Evolutionary conservation across 2,888 invertebrate genomes (phyloP), one percentile per base, ranked within the genome.

Genomic region (Cyaniris semiargus): DNA sequence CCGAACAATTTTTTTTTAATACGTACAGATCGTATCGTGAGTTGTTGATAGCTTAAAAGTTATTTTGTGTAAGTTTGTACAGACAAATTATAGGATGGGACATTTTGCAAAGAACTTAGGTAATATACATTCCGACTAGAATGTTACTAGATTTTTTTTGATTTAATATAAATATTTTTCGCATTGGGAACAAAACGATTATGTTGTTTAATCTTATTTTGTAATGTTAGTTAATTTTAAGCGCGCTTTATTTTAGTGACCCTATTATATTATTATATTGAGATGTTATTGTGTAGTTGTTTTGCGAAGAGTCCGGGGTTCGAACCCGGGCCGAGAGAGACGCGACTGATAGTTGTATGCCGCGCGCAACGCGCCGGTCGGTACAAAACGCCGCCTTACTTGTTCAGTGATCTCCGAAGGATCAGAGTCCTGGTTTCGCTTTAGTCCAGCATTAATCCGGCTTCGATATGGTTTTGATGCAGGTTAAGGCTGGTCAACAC

Each of bases 131-230:
- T 94, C 94, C 94, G 93, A 85, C 93, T 94, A 94, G 94, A 93
- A 94, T 94, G 94, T 94, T 94, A 93, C 86, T 91, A 92, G 90
- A 88, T 92, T 91, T 91, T 91, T 90, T 88, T 89, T 84, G 85
- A 78, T 80, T 86, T 86, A 87, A 87, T 85, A 86, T 85, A 87
- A 90, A 89, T 89, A 90, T 91, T 92, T 92, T 93, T 92, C 88
- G 87, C 90, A 90, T 93, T 87, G 93, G 94, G 93, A 94, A 93
- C 94, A 94, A 94, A 58, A 94, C 92, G 90, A 93, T 92, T 92
- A 92, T 90, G 94, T 94, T 94, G 91, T 93, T 92, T 94, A 93
- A 93, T 93, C 93, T 93, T 93, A 93, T 93, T 92, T 93, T 89
- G 90, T 93, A 93, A 93, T 89, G 93, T 94, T 93, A 93, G 92